These are phyloP conservation scores for Coelogynopora nodosa DNA, from an alignment of 2,888 invertebrate species.

Conservation along the genomic window DNA sequence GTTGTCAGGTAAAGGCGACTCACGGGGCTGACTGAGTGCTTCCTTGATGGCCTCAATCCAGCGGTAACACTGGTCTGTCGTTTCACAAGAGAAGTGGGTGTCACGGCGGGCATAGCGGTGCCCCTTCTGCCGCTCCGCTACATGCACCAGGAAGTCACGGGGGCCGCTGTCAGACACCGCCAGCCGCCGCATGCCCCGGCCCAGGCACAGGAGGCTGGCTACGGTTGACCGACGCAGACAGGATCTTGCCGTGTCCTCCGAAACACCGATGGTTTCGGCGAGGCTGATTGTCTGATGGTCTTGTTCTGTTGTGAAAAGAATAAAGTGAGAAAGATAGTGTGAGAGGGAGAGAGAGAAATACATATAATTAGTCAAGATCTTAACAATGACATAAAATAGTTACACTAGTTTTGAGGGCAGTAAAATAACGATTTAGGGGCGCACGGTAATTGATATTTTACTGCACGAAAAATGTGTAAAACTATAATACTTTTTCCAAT, in stretches of 20 bases:
- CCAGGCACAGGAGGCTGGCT: neutral
- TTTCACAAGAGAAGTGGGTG: neutral
- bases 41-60: neutral
- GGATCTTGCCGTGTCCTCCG: neutral
- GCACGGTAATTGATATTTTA: no score
- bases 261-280: neutral
- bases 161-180: neutral
- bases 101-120: neutral
- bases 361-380: no score
- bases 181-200: neutral
- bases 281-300: neutral
- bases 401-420: no score
- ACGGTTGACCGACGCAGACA: no score
- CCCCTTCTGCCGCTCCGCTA: neutral
- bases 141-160: neutral
- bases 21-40: neutral
- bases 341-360: no score
- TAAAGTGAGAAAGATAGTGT: no score
- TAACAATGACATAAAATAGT: no score
- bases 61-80: neutral
- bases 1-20: no score
- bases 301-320: no score
- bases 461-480: no score
- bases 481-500: no score
- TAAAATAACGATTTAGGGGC: no score